Percentiles rank a stretch among this genome's conserved stretches.
Evolutionary conservation across 2,888 invertebrate species (phyloP).

Genomic region (Tinea trinotella): DNA sequence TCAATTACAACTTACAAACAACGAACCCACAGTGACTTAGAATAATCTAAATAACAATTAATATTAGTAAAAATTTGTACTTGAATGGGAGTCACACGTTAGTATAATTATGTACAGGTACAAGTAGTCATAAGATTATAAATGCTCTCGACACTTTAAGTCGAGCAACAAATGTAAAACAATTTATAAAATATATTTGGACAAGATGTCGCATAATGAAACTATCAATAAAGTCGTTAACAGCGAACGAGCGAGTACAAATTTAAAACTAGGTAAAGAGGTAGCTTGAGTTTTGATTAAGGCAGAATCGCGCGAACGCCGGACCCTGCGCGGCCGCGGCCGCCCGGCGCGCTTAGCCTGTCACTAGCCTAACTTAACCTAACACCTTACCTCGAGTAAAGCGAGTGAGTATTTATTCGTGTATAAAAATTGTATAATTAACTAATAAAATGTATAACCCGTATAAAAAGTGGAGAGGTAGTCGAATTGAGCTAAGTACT

Average conservation of each 20-base stretch:
- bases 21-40: slow-evolving; percentile 18
- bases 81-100: slow-evolving; percentile 64
- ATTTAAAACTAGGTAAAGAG: slow-evolving; percentile 67
- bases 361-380: slow-evolving; percentile 38
- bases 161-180: slow-evolving; percentile 61
- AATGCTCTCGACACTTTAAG: slow-evolving; percentile 38
- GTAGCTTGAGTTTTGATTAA: slow-evolving; percentile 66
- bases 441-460: slow-evolving; percentile 69
- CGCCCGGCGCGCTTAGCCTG: slow-evolving; percentile 49
- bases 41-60: slow-evolving; percentile 62
- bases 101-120: slow-evolving; percentile 34
- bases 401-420: slow-evolving; percentile 71
- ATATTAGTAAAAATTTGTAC: slow-evolving; percentile 70
- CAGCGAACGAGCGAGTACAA: slow-evolving; percentile 53
- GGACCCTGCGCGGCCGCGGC: slow-evolving; percentile 62
- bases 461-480: slow-evolving; percentile 73
- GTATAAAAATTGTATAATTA: slow-evolving; percentile 72
- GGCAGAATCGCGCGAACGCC: slow-evolving; percentile 45
- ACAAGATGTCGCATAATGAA: slow-evolving; percentile 63
- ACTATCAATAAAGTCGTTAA: slow-evolving; percentile 52
- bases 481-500: slow-evolving; percentile 69
- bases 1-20: slow-evolving; percentile 13
- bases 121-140: slow-evolving; percentile 11
- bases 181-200: slow-evolving; percentile 67
- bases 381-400: slow-evolving; percentile 69